phyloP scores from a whole-genome alignment of 2,888 invertebrate genomes.

The Thera britannica region DNA sequence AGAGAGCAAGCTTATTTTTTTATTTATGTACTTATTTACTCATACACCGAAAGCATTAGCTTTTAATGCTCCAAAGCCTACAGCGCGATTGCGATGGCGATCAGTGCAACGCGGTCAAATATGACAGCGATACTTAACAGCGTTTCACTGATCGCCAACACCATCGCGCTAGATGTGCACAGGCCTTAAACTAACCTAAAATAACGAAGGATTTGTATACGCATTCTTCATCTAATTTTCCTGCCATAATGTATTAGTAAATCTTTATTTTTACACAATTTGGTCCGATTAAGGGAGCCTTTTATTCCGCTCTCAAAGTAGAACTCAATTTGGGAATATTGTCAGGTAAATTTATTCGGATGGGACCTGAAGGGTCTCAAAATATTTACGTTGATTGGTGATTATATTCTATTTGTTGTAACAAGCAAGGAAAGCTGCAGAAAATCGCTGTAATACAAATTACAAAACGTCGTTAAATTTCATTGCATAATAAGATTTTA shows the following conservation, averaged over 20 bases:
- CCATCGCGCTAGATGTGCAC: too few relatives aligned
- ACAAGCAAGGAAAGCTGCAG: slow-evolving; percentile 33
- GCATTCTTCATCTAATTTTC: too few relatives aligned
- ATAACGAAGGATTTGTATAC: too few relatives aligned
- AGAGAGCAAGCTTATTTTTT: too few relatives aligned
- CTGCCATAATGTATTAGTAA: not conserved
- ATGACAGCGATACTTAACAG: too few relatives aligned
- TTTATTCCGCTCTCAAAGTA: slow-evolving; percentile 44
- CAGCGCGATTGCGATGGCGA: too few relatives aligned
- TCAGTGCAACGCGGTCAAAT: too few relatives aligned
- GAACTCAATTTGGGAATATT: slow-evolving; percentile 54
- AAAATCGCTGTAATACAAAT: slow-evolving; percentile 31
- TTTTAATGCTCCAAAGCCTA: too few relatives aligned
- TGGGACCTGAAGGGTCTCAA: slow-evolving; percentile 45
- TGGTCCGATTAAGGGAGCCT: slow-evolving; percentile 42
- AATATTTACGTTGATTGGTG: slow-evolving; percentile 52
- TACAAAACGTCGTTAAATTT: slow-evolving; percentile 12
- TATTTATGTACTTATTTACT: too few relatives aligned
- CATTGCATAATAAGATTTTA: not conserved
- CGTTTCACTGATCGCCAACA: too few relatives aligned
- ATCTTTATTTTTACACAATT: slow-evolving; percentile 33
- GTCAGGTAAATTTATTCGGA: slow-evolving; percentile 53
- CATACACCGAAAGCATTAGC: too few relatives aligned
- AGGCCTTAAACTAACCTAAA: too few relatives aligned
- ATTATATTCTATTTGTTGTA: slow-evolving; percentile 49